Evolutionary conservation across 2,797 vertebrate genomes (phyloP), one percentile per base, ranked within the genome.

Genomic region (Falco rusticolus): DNA sequence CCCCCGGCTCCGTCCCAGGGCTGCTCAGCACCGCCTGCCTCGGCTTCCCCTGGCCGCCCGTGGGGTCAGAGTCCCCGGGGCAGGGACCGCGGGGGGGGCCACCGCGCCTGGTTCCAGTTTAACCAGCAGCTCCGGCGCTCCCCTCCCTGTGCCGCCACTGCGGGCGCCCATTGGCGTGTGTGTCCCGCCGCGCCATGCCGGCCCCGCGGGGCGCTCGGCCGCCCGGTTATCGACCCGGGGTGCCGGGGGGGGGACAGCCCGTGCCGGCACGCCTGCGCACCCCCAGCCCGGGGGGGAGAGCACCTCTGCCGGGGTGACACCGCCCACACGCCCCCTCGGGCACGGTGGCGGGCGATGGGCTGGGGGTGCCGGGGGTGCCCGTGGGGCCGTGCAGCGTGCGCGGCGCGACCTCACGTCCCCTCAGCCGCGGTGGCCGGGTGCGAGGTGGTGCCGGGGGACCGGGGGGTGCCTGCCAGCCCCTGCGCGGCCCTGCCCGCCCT

Each of bases 21-120:
- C 80, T 68, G 72, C 74, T 88, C 4, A 1, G 72, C 77, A 2
- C 87, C 1, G 51, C 47, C 69, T 57, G 81, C 71, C 50, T 87
- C 4, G 0, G 90, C 61, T 90, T 90, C 54, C 39, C 41, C 26
- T 71, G 1, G 21, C 75, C 15, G 2, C 45, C 79, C 45, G 0
- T 11, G 6, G 92, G 96, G 94, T 97, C 95, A 97, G 95, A 97
- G 96, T 97, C 95, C 96, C 75, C 79, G 6, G 90, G 93, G 91
- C 95, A 87, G 90, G 93, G 90, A 90, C 87, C 45, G 64, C 5
- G 3, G 39, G 39, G 59, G 59, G 57, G 66, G 91, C 69, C 2
- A n/a, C 57, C 64, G 45, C 33, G 13, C 82, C 89, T 75, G 6
- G 37, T 89, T 96, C 90, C 86, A 47, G 50, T 95, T 95, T 69